These are phyloP conservation scores for Axea sp. DNA, from an alignment of 2,888 invertebrate genomes.

Conservation along the genomic window DNA sequence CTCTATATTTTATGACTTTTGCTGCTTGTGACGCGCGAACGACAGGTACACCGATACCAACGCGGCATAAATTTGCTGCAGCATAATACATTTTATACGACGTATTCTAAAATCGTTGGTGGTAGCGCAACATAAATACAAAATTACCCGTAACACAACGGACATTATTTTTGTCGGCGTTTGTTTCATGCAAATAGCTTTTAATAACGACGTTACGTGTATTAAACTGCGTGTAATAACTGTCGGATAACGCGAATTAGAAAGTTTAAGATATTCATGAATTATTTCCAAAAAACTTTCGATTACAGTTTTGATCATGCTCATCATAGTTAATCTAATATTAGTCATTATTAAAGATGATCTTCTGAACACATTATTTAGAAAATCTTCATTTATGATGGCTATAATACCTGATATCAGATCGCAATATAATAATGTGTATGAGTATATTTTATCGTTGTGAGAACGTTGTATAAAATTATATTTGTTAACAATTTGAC, in stretches of 20 bases:
- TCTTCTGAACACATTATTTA: too few relatives aligned
- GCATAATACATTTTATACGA: constrained; percentile 44
- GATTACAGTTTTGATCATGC: too few relatives aligned
- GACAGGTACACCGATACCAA: constrained; percentile 49
- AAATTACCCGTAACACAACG: constrained; percentile 37
- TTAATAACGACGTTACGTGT: constrained; percentile 41
- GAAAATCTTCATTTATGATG: too few relatives aligned
- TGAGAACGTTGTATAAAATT: too few relatives aligned
- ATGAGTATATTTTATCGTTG: too few relatives aligned
- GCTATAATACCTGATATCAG: too few relatives aligned
- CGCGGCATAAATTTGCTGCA: constrained; percentile 44
- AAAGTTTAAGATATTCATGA: constrained; percentile 3
- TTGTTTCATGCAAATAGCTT: constrained; percentile 50
- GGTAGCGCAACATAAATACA: constrained; percentile 30
- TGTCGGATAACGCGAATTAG: constrained; percentile 17
- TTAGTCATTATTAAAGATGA: too few relatives aligned
- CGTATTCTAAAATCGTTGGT: constrained; percentile 5
- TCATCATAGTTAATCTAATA: too few relatives aligned
- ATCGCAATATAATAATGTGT: too few relatives aligned
- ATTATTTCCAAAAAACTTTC: too few relatives aligned
- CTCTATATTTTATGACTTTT: constrained; percentile 52
- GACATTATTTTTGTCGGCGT: constrained; percentile 39
- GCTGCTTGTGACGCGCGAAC: constrained; percentile 47
- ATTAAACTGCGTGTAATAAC: constrained; percentile 44
- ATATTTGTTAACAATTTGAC: too few relatives aligned